Conservation (phyloP, 53 echinoderm and acorn worm genomes). For the Echinarachnius parma region DNA sequence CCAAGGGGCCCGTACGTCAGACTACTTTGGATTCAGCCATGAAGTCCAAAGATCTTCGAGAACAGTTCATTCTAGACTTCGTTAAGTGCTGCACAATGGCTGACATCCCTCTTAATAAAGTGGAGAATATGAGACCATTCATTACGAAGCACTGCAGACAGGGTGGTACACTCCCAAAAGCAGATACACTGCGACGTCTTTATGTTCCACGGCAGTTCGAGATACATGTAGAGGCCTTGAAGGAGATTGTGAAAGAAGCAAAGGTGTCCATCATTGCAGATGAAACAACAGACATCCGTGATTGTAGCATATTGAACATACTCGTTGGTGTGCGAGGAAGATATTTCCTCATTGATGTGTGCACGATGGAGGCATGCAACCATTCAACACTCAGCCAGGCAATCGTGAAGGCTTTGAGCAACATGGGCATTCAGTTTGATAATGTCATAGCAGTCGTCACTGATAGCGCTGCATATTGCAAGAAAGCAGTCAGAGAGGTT, state of each 20-base stretch:
- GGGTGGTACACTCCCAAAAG: slow-evolving; percentile 55
- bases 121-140: slow-evolving; percentile 59
- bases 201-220: slow-evolving; percentile 54
- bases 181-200: slow-evolving; percentile 36
- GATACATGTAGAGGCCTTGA: slow-evolving; percentile 45
- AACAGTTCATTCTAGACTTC: slow-evolving; percentile 56
- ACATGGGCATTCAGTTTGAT: slow-evolving; percentile 42
- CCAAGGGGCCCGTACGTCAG: slow-evolving; percentile 14
- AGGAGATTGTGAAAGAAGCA: slow-evolving; percentile 16
- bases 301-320: slow-evolving; percentile 60
- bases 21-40: slow-evolving; percentile 28
- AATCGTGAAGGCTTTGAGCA: slow-evolving; percentile 52
- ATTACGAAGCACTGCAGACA: slow-evolving; percentile 55
- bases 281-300: slow-evolving; percentile 65
- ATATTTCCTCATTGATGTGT: slow-evolving; percentile 59
- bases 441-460: slow-evolving; percentile 55
- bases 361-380: slow-evolving; percentile 58
- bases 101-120: slow-evolving; percentile 53
- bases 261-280: slow-evolving; percentile 50
- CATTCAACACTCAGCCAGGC: slow-evolving; percentile 47
- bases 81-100: slow-evolving; percentile 44
- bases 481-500: slow-evolving; percentile 58
- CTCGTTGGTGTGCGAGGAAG: slow-evolving; percentile 50
- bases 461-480: slow-evolving; percentile 65
- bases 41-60: slow-evolving; percentile 38